Conservation (phyloP, 2,113 vertebrate species). For the Chlorocebus sabaeus region DNA sequence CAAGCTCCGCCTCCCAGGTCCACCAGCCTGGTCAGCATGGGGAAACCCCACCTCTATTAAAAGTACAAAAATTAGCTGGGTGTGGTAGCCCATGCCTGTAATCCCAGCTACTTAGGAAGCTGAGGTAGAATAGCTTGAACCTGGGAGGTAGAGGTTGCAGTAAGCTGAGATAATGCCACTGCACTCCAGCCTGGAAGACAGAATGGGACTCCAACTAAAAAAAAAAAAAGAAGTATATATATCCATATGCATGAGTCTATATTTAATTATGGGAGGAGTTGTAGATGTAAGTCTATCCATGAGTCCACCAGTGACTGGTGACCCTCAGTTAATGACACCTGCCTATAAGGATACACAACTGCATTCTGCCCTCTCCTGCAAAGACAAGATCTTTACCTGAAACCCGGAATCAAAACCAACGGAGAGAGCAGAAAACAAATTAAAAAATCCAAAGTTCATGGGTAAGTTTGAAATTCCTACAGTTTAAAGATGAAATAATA, state of each 20-base stretch:
- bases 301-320: not conserved
- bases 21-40: too few relatives aligned
- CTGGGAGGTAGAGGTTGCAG: too few relatives aligned
- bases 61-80: too few relatives aligned
- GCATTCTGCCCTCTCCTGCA: not conserved
- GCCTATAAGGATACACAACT: not conserved
- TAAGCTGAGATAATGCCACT: too few relatives aligned
- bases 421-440: not conserved
- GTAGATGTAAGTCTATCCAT: not conserved
- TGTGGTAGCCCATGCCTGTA: too few relatives aligned
- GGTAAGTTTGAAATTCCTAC: not conserved
- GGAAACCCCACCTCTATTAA: too few relatives aligned
- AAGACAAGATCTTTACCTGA: not conserved
- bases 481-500: slow-evolving; percentile 29
- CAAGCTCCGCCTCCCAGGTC: too few relatives aligned
- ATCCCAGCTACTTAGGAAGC: too few relatives aligned
- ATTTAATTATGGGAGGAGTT: not conserved
- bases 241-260: not conserved
- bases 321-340: not conserved
- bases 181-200: too few relatives aligned
- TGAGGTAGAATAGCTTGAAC: too few relatives aligned
- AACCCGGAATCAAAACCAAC: not conserved
- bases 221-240: not conserved
- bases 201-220: too few relatives aligned
- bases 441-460: not conserved